Evolutionary conservation across 1,140 invertebrate genomes (phyloP).

Genomic region (Asobara japonica): DNA sequence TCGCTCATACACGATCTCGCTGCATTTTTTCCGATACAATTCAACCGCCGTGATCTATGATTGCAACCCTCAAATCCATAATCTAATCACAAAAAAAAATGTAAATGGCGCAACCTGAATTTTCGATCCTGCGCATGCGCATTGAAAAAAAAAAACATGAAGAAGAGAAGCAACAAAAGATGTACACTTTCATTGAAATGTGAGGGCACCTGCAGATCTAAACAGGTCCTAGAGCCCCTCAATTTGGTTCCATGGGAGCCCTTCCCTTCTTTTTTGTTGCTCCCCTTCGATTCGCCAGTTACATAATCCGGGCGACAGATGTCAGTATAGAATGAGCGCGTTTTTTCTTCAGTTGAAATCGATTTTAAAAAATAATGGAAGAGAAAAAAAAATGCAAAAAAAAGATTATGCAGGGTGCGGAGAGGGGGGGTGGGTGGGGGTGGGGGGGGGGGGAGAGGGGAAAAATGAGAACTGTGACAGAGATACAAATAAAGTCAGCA

Average conservation of each 20-base stretch:
- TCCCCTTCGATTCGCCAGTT: constrained; percentile 13
- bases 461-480: neutral
- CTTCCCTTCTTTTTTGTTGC: neutral
- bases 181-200: neutral
- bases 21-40: no score
- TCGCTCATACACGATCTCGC: no score
- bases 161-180: neutral
- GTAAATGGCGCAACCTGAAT: no score
- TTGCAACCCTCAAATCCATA: no score
- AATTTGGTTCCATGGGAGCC: neutral
- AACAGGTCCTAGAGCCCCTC: neutral
- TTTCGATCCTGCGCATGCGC: no score
- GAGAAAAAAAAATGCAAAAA: neutral
- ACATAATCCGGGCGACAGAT: constrained; percentile 32
- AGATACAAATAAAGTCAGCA: constrained; percentile 16
- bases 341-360: neutral
- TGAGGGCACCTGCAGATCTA: neutral
- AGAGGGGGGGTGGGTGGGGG: no score
- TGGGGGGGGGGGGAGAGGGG: no score
- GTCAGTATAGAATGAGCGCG: constrained; percentile 25
- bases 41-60: no score
- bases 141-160: no score
- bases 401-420: neutral
- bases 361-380: neutral
- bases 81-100: no score